Base-by-base conservation (phyloP, 2,113 vertebrate genomes). In the Manacus vitellinus region DNA sequence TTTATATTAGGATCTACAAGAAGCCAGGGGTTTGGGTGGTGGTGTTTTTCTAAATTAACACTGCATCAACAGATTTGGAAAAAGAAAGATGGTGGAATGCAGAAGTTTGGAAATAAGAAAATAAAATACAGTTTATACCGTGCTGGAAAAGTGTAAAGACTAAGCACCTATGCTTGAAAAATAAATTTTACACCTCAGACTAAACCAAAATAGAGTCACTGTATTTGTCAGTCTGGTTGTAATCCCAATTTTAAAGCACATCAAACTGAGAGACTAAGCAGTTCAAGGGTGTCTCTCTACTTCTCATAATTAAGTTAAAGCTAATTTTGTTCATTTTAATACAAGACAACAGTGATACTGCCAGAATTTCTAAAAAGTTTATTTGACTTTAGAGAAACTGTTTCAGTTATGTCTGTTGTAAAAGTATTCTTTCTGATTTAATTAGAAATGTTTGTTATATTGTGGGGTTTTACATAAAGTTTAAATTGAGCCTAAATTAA, bases 391-490 rank as follows among this genome's bases (percentile, higher is more conserved):
- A 63, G 72, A 78, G 76, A 63, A 84, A 51, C 33, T 27, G 46
- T 61, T 91, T 93, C 66, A n/a, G 51, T 91, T 87, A n/a, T 79
- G 81, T 85, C 90, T 87, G 9, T 70, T 92, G 17, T 70, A 47
- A 56, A 71, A 77, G 44, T 81, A 75, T 82, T 95, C 51, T 68
- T 89, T 81, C 63, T 89, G 43, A 89, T 96, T 95, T 92, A 84
- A 96, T 97, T 96, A 93, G 33, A 86, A 35, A 15, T 87, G 74
- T 95, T 96, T 95, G 71, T 97, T 97, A 44, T 85, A 85, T n/a
- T 80, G 31, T 81, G 46, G 9, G 7, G 0, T 44, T 89, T 88
- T 85, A 63, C 22, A 66, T 10, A 3, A 85, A 92, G 80, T 87
- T 93, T 84, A 56, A 90, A 71, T 93, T 77, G 44, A 85, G 37